Evolutionary conservation across 2,113 vertebrate species (phyloP).

Genomic region (Pitta sordida): DNA sequence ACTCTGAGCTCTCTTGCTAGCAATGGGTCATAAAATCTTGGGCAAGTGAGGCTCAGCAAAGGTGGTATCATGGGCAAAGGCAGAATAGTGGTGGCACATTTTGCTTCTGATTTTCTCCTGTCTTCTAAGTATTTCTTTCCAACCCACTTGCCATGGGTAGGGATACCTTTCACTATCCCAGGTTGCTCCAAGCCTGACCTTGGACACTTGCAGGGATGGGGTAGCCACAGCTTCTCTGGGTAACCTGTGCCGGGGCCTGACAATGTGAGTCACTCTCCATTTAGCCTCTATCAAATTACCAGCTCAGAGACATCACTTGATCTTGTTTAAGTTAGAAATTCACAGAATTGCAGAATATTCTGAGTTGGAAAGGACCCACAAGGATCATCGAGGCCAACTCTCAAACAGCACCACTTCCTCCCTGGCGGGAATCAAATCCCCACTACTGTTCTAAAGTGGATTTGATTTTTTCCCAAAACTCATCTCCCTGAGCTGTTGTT

Average conservation of each 20-base stretch:
- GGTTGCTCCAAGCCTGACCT: neutral
- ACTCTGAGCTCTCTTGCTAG: neutral
- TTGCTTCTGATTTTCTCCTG: neutral
- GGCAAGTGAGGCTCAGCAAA: neutral
- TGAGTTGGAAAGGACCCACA: too few species aligned
- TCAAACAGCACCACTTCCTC: too few species aligned
- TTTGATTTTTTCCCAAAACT: too few species aligned
- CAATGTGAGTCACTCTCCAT: neutral
- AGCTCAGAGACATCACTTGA: neutral
- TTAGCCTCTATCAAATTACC: neutral
- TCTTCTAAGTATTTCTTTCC: neutral
- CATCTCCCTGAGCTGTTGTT: neutral
- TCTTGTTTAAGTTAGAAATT: neutral
- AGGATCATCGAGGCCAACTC: too few species aligned
- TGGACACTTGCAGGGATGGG: neutral
- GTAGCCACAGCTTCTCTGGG: neutral
- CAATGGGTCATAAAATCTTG: fast-evolving
- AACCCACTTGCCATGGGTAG: neutral
- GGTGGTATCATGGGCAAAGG: neutral
- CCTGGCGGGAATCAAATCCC: too few species aligned
- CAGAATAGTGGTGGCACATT: neutral
- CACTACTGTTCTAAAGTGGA: too few species aligned
- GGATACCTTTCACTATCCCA: neutral
- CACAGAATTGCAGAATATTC: too few species aligned
- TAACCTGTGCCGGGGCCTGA: neutral